Evolutionary conservation across 2,888 invertebrate genomes (phyloP), one percentile per base, ranked within the genome.

Genomic region (Clistopyga incitator): DNA sequence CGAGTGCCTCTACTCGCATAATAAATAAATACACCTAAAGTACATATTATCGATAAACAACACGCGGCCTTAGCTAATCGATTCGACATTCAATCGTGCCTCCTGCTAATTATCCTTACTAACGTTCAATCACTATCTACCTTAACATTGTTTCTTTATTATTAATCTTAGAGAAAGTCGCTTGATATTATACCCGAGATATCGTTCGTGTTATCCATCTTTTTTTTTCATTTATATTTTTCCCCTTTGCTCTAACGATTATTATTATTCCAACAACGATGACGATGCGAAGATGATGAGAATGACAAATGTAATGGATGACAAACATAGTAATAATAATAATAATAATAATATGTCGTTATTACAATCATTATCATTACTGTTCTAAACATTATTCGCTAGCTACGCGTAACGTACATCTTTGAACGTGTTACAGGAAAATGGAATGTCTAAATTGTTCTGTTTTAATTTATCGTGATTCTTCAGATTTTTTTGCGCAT

Each of bases 201-300:
- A 61, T 61, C 61, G 15, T 72, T 45, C 45, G 25, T 47, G 23
- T 47, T 67, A n/a, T 61, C 34, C 15, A 67, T 45, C 34, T 18
- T 15, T n/a, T n/a, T n/a, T n/a, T n/a, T n/a, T n/a, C n/a, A n/a
- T n/a, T n/a, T n/a, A n/a, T n/a, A n/a, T n/a, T n/a, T 61, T 64
- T 25, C 45, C 42, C 45, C 64, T 67, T 68, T 64, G 59, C 52
- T 23, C 18, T 61, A 71, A 52, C 75, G 38, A 70, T 77, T 79
- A 68, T 68, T 59, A 75, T 38, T 68, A 81, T 85, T 82, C 72
- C 84, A 85, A 85, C 83, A 85, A 85, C 84, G 77, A 85, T 85
- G 85, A 76, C 67, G 61, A 77, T 82, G 82, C 52, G n/a, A 59
- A 56, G 74, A 84, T 84, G 77, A 81, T 81, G 72, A 77, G 18